Evolutionary conservation across 1,140 invertebrate species (phyloP).

Genomic region (Papilio helenus): DNA sequence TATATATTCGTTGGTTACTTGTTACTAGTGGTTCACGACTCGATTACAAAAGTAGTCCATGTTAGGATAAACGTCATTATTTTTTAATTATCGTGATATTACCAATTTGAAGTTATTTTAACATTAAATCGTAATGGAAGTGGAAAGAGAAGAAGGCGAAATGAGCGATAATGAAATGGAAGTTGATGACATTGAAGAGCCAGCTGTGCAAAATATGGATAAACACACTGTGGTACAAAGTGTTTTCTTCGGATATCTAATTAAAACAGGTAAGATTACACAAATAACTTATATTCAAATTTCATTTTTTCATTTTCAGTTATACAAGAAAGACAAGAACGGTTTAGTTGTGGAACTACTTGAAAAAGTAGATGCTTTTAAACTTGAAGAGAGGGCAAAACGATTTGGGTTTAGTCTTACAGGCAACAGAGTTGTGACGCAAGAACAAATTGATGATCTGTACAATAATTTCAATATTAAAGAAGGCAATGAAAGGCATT

Average conservation of each 20-base stretch:
- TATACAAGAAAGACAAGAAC: conserved; percentile 78
- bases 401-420: conserved; percentile 86
- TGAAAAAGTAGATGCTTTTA: conserved; percentile 85
- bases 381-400: conserved; percentile 87
- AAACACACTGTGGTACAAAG: conserved; percentile 60
- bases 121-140: conserved; percentile 56
- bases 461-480: conserved; percentile 87
- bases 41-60: not conserved
- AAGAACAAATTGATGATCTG: conserved; percentile 85
- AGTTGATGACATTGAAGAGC: conserved; percentile 61
- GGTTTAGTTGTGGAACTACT: conserved; percentile 85
- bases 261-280: not conserved
- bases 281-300: conserved; percentile 33
- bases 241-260: conserved; percentile 36
- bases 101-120: conserved; percentile 2
- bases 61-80: not conserved
- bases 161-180: conserved; percentile 78
- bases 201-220: conserved; percentile 43
- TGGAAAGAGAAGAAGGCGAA: conserved; percentile 83
- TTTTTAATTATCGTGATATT: not conserved
- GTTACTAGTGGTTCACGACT: not conserved
- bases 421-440: conserved; percentile 80
- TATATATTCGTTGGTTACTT: not conserved
- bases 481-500: conserved; percentile 85
- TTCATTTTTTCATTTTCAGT: conserved; percentile 58